Evolutionary conservation across 1,140 invertebrate genomes (phyloP).

Genomic region (Drosophila subobscura): DNA sequence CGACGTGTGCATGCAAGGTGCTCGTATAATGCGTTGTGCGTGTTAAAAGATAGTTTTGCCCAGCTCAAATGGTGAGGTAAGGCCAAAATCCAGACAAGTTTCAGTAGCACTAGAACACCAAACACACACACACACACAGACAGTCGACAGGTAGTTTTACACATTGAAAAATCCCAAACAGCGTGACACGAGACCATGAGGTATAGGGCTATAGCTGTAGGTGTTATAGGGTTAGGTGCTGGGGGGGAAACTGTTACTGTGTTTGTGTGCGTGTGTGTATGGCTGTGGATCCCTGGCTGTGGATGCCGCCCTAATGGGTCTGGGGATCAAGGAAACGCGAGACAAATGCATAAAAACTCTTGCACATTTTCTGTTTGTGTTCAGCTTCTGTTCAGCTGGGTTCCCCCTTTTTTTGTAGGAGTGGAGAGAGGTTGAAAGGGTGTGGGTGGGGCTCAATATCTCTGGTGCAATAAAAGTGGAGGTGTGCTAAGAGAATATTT

Average conservation of each 20-base stretch:
- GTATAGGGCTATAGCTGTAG: slow-evolving; percentile 17
- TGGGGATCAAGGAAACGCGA: slow-evolving; percentile 77
- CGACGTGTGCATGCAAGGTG: slow-evolving; percentile 76
- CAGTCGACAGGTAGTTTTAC: slow-evolving; percentile 80
- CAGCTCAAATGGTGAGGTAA: slow-evolving; percentile 53
- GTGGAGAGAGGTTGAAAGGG: neutral
- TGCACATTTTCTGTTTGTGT: slow-evolving; percentile 38
- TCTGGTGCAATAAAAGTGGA: slow-evolving; percentile 17
- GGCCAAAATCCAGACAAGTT: slow-evolving; percentile 52
- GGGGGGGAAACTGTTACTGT: slow-evolving; percentile 35
- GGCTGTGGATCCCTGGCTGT: neutral
- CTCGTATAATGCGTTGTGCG: slow-evolving; percentile 82
- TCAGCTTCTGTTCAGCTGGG: slow-evolving; percentile 11
- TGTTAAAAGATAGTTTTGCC: slow-evolving; percentile 81
- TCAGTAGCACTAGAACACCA: slow-evolving; percentile 26
- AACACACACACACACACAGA: slow-evolving; percentile 31
- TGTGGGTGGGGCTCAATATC: slow-evolving; percentile 41
- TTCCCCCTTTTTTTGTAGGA: neutral
- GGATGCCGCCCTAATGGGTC: slow-evolving; percentile 60
- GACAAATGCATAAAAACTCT: slow-evolving; percentile 77
- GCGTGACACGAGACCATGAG: slow-evolving; percentile 58
- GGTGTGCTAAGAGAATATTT: slow-evolving; percentile 26
- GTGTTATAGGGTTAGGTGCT: neutral
- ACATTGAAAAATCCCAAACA: slow-evolving; percentile 81
- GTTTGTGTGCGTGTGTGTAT: slow-evolving; percentile 13